These are phyloP conservation scores for Philantomba maxwellii DNA, from an alignment of 2,113 vertebrate genomes.

Conservation along the genomic window DNA sequence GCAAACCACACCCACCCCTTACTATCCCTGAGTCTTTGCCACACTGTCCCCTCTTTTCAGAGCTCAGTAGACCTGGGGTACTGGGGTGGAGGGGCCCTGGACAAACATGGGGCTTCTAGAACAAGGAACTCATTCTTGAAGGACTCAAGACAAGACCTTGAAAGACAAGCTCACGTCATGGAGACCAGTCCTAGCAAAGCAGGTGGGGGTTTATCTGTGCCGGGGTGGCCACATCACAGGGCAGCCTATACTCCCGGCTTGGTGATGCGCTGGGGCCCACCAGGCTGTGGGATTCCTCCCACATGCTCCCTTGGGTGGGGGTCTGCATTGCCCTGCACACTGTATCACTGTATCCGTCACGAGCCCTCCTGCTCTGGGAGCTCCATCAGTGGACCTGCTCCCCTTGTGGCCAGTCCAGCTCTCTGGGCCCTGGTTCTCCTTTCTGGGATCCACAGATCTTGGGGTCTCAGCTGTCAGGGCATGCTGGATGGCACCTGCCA, in stretches of 20 bases:
- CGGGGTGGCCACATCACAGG: rapidly evolving
- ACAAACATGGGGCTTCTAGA: neutral
- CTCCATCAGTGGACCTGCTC: rapidly evolving
- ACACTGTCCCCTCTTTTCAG: neutral
- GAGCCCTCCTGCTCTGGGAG: neutral
- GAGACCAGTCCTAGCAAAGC: neutral
- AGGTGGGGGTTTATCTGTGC: rapidly evolving
- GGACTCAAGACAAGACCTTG: neutral
- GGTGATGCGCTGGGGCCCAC: rapidly evolving
- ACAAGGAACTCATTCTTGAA: neutral
- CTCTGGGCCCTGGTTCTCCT: neutral
- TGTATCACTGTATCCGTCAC: rapidly evolving
- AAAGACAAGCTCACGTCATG: rapidly evolving
- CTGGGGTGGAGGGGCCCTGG: neutral
- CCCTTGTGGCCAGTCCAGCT: neutral
- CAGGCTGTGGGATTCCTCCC: neutral
- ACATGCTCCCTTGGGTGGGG: neutral
- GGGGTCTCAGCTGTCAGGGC: neutral
- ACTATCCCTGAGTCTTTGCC: neutral
- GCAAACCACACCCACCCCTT: no score
- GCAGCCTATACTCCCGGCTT: no score
- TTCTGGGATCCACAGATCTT: neutral
- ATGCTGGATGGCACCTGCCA: neutral
- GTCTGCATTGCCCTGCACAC: rapidly evolving
- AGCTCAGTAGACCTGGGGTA: neutral